Percentiles rank a stretch among this genome's conserved stretches.
Evolutionary conservation across 2,888 invertebrate genomes (phyloP).

Genomic region (Galerucella calmariensis): DNA sequence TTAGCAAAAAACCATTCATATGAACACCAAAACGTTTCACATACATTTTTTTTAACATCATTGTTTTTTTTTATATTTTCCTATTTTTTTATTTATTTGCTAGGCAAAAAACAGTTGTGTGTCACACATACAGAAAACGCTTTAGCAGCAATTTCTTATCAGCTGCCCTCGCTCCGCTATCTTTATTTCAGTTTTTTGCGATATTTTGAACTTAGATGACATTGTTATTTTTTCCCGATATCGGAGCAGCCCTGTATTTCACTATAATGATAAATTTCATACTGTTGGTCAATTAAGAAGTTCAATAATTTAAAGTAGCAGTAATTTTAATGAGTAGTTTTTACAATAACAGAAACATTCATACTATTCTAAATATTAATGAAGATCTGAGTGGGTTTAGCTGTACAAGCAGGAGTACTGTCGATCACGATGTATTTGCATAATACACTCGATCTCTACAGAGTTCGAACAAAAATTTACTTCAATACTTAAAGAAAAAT

Average conservation of each 20-base stretch:
- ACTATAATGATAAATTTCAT: not conserved
- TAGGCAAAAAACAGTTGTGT: too few relatives aligned
- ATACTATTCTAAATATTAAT: conserved; percentile 1
- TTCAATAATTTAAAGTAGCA: conserved; percentile 2
- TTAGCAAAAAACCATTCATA: too few relatives aligned
- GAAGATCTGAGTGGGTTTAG: conserved; percentile 8
- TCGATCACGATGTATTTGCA: not conserved
- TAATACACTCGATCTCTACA: not conserved
- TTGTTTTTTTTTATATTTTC: too few relatives aligned
- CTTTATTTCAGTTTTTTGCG: too few relatives aligned
- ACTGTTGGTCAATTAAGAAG: not conserved
- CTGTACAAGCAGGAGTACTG: not conserved
- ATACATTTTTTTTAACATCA: too few relatives aligned
- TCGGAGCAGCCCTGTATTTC: not conserved
- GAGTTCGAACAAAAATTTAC: not conserved
- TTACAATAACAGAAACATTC: conserved; percentile 12
- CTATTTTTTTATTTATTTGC: too few relatives aligned
- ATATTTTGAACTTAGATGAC: too few relatives aligned
- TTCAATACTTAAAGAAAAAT: not conserved
- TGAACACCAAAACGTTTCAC: too few relatives aligned
- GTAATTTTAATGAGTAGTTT: not conserved
- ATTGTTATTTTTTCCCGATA: not conserved
- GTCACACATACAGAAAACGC: too few relatives aligned
- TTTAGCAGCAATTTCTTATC: too few relatives aligned
- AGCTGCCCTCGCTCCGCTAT: too few relatives aligned